phyloP scores from a whole-genome alignment of 2,888 invertebrate genomes.

The Lithophane socia region DNA sequence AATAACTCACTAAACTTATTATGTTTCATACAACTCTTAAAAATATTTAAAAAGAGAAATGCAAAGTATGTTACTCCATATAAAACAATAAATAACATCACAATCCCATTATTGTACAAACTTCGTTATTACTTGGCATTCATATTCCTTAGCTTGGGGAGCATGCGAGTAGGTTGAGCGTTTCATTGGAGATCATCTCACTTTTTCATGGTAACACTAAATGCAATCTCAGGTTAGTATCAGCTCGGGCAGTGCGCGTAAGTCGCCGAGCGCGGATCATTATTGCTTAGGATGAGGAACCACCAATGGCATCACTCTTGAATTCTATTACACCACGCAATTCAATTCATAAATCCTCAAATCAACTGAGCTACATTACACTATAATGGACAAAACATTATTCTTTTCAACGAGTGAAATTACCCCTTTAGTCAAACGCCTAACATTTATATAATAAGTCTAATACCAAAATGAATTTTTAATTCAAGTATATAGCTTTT shows the following conservation, averaged over 20 bases:
- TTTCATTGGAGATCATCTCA: neutral
- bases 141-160: constrained; percentile 3
- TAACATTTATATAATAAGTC: constrained; percentile 67
- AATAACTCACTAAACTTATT: constrained; percentile 18
- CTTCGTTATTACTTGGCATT: constrained; percentile 17
- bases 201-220: constrained; percentile 55
- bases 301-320: constrained; percentile 46
- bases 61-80: constrained; percentile 20
- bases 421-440: constrained; percentile 64
- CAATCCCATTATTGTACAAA: constrained; percentile 28
- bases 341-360: constrained; percentile 56
- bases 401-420: constrained; percentile 58
- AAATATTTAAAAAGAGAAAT: constrained; percentile 40
- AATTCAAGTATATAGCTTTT: constrained; percentile 61
- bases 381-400: constrained; percentile 68
- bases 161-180: neutral
- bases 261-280: constrained; percentile 68
- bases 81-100: constrained; percentile 35
- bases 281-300: constrained; percentile 57
- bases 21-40: constrained; percentile 26
- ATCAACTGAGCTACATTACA: constrained; percentile 64
- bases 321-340: constrained; percentile 42
- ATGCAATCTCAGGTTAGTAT: constrained; percentile 67
- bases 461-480: constrained; percentile 67
- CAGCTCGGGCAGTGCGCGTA: constrained; percentile 76